Base-by-base conservation (phyloP, 2,888 invertebrate genomes). In the Lissocephala sabroskyi region DNA sequence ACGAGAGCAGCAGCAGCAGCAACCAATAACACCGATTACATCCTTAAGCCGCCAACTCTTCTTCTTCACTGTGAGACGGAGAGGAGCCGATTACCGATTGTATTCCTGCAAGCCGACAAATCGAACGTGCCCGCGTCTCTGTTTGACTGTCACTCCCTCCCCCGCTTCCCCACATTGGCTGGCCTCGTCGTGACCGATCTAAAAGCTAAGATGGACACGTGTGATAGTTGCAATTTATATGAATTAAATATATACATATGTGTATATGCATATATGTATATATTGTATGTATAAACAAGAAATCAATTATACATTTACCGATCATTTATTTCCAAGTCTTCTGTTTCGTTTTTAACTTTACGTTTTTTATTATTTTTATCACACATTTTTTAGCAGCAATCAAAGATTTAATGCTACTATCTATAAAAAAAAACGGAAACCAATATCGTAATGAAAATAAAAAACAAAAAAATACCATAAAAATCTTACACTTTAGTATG, bases 191-290 rank as follows among this genome's bases (percentile, higher is more conserved):
- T 36, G 43, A 33, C 28, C 42, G 28, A 41, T 35, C 46, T 44
- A 35, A 32, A n/a, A 35, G 56, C 50, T 54, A 65, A 62, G 58
- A 54, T 49, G 74, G 70, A 61, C 74, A 76, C 77, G 71, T 73
- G 71, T 73, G 71, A 73, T 73, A 73, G 71, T 73, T 73, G 77
- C 71, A 73, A 73, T 76, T 73, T 73, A 73, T 74, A 71, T 77
- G 66, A 73, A 70, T 52, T 65, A 58, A 58, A 58, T 55, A 63
- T 54, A 61, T 60, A 61, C 43, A 62, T 41, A 28, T 39, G 41
- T 7, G 47, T 26, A 37, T n/a, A n/a, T n/a, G n/a, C n/a, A n/a
- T n/a, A n/a, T n/a, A n/a, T n/a, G n/a, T n/a, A n/a, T 40, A 23
- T 50, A 50, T 43, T 43, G 35, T 35, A 35, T 19, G 6, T 10